Evolutionary conservation across 2,888 invertebrate genomes (phyloP), one percentile per base, ranked within the genome.

Genomic region (Andrena flavipes): DNA sequence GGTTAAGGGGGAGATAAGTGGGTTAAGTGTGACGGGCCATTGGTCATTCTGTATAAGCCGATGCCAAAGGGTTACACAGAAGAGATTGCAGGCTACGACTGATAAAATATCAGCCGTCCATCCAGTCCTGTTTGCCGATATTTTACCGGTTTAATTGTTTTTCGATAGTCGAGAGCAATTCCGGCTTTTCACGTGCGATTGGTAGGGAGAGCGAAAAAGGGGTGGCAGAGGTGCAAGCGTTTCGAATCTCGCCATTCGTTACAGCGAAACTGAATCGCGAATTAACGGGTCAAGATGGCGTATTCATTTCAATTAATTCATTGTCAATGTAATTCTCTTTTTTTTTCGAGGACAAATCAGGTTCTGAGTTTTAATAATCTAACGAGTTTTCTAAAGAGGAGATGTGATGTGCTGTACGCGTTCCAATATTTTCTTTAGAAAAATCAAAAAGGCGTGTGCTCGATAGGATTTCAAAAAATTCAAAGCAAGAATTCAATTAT

Each of bases 121-220:
- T 92, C 92, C 89, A 88, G 84, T 87, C 84, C 87, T 91, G 91
- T 92, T 92, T 89, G 91, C 85, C 91, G 88, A 92, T 92, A 93
- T 92, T 92, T 93, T 92, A 92, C 89, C 84, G 85, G 89, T 92
- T 93, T 92, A 92, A 93, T 93, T 93, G 92, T 92, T 92, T 92
- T 92, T 92, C 92, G 91, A 92, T 92, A 90, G 93, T 86, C 87
- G 81, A 81, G 87, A 80, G 88, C 89, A 86, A 87, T 89, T 87
- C 76, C 84, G 84, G 88, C 84, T 87, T 86, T 88, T 87, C 87
- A 75, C 85, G 75, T 71, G 59, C 82, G 76, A 78, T 69, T 65
- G 79, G 63, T 60, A 62, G 51, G 74, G 30, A 64, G 48, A 29
- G 35, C 51, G 23, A 48, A 29, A 56, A n/a, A 23, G 23, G 74